Base-by-base conservation (phyloP, 2,113 vertebrate genomes). In the Micromys minutus region DNA sequence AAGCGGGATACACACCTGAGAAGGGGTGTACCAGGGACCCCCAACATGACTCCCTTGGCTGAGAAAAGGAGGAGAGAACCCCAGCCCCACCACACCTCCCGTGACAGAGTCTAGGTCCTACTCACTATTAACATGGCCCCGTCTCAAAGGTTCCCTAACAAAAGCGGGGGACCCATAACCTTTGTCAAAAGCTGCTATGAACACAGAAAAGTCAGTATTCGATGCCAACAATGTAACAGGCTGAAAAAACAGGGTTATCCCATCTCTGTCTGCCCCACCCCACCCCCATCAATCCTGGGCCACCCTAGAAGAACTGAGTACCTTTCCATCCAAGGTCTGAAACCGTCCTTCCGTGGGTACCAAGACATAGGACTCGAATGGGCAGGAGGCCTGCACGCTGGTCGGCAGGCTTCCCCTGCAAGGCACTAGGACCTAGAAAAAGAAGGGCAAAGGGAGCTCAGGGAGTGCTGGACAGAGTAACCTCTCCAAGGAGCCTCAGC, bases 321-420 rank as follows among this genome's bases (percentile, higher is more conserved):
- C 99, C 99, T 99, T 99, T 96, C 99, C 99, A 97, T 99, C 99
- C 59, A 98, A 96, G 17, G 99, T 99, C 95, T 98, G 98, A 97
- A 99, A 99, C 5, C 98, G 98, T 52, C 98, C 98, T 85, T 99
- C 99, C 57, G 77, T 93, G 0, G 99, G 99, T 85, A 98, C 98
- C 93, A 99, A 97, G 85, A 99, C 95, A 29, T 99, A 99, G 74
- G 98, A 99, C 83, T 99, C 99, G 90, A 99, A 99, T 87, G 98
- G 99, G 92, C 98, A 98, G 39, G 98, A 76, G 1, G 99, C 98
- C 94, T 98, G 98, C 42, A 97, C 95, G 80, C 81, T 96, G 94
- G 95, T 97, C 0, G 98, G 98, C 95, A 99, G 97, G 95, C 99
- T 99, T 97, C 98, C 99, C 97, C 98, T 98, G 97, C 99, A 99